Conservation (phyloP, 92 coral and sea anemone genomes). For the Pocillopora grandis region DNA sequence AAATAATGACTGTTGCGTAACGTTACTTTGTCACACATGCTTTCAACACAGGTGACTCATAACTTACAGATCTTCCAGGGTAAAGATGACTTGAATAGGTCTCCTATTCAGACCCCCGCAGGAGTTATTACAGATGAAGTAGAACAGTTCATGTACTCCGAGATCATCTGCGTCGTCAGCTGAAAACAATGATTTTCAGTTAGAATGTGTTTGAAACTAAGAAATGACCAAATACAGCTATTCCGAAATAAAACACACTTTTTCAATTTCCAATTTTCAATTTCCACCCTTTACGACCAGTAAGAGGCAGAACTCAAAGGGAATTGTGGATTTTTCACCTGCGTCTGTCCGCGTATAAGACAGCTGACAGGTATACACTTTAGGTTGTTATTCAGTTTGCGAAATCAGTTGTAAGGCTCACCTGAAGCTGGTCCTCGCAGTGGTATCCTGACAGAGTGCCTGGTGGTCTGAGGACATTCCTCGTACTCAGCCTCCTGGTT, state of each 20-base stretch:
- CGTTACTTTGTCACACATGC: too few relatives aligned
- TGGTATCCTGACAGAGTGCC: constrained; percentile 85
- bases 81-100: constrained; percentile 87
- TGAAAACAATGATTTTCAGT: constrained; percentile 1
- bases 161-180: constrained; percentile 71
- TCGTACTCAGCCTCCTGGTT: constrained; percentile 90
- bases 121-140: constrained; percentile 93
- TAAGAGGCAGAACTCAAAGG: too few relatives aligned
- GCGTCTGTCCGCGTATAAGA: too few relatives aligned
- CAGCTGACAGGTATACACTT: too few relatives aligned
- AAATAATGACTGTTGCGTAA: too few relatives aligned
- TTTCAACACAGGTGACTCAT: too few relatives aligned
- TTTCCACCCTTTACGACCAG: not conserved
- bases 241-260: not conserved
- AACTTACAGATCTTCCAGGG: constrained; percentile 84
- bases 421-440: constrained; percentile 55
- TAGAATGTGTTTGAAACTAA: not conserved
- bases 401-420: constrained; percentile 6
- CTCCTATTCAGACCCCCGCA: constrained; percentile 98
- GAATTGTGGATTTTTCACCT: too few relatives aligned
- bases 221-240: not conserved
- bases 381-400: too few relatives aligned
- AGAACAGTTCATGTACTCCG: constrained; percentile 85
- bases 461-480: constrained; percentile 78
- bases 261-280: not conserved